phyloP scores from a whole-genome alignment of 1,140 invertebrate species.

The Calephelis nemesis region DNA sequence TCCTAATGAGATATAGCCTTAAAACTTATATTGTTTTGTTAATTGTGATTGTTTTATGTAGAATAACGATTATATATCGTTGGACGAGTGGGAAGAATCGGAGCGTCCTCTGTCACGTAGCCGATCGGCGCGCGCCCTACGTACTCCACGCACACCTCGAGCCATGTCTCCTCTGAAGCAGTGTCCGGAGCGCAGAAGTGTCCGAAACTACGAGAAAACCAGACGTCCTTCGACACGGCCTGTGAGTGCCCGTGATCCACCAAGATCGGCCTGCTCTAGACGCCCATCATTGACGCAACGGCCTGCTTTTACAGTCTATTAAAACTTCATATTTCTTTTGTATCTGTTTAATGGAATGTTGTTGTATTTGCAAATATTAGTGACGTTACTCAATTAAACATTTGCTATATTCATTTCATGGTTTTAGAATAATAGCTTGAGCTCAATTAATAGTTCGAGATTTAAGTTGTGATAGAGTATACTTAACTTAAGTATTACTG shows the following conservation, averaged over 20 bases:
- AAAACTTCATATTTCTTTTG: constrained; percentile 20
- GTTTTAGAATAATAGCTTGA: too few relatives aligned
- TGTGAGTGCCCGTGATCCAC: constrained; percentile 50
- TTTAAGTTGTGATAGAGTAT: too few relatives aligned
- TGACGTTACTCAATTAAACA: not conserved
- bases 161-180: constrained; percentile 49
- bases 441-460: too few relatives aligned
- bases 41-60: constrained; percentile 29
- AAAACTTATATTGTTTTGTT: not conserved
- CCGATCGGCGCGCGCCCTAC: constrained; percentile 51
- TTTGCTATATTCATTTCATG: too few relatives aligned
- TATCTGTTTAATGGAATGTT: not conserved
- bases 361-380: not conserved
- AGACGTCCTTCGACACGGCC: constrained; percentile 44
- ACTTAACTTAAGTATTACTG: too few relatives aligned
- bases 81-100: constrained; percentile 54
- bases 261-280: constrained; percentile 50
- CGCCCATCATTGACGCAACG: constrained; percentile 54
- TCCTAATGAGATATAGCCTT: not conserved
- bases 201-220: constrained; percentile 45
- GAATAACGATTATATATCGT: constrained; percentile 55
- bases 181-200: constrained; percentile 36
- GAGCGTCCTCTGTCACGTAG: constrained; percentile 57
- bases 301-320: constrained; percentile 68
- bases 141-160: constrained; percentile 47